phyloP scores from a whole-genome alignment of 2,113 vertebrate genomes.

The Platysteira castanea region DNA sequence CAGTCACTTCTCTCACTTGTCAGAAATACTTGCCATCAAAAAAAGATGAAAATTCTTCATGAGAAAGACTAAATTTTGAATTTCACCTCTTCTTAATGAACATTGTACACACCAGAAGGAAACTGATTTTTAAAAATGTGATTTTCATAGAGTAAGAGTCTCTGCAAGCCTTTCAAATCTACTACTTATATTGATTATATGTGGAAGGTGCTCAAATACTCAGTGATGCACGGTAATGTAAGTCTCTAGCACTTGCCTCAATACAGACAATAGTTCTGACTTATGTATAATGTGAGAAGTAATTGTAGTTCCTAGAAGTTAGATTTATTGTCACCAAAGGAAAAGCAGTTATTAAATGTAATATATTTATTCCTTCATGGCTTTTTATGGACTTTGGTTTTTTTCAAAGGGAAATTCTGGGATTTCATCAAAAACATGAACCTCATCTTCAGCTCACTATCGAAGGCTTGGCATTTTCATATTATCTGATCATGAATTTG shows the following conservation, averaged over 20 bases:
- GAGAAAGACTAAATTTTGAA: not conserved
- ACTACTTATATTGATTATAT: not conserved
- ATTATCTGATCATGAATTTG: not conserved
- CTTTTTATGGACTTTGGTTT: not conserved
- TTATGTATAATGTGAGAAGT: not conserved
- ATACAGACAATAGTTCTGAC: not conserved
- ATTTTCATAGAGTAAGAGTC: not conserved
- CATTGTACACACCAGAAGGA: rapidly evolving
- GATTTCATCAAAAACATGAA: not conserved
- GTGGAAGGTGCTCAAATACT: not conserved
- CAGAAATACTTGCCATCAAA: not conserved
- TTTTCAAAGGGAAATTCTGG: not conserved
- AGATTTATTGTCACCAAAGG: not conserved
- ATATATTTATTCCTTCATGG: not conserved
- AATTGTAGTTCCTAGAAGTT: not conserved
- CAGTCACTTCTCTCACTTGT: not conserved
- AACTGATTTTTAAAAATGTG: not conserved
- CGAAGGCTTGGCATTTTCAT: not conserved
- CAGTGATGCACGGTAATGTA: not conserved
- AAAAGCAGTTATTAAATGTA: not conserved
- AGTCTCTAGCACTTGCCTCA: not conserved
- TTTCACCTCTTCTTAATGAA: not conserved
- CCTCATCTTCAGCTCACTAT: not conserved
- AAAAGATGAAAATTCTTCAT: not conserved
- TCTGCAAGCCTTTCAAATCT: not conserved